Evolutionary conservation across 2,113 vertebrate species (phyloP).

Genomic region (Sceloporus undulatus): DNA sequence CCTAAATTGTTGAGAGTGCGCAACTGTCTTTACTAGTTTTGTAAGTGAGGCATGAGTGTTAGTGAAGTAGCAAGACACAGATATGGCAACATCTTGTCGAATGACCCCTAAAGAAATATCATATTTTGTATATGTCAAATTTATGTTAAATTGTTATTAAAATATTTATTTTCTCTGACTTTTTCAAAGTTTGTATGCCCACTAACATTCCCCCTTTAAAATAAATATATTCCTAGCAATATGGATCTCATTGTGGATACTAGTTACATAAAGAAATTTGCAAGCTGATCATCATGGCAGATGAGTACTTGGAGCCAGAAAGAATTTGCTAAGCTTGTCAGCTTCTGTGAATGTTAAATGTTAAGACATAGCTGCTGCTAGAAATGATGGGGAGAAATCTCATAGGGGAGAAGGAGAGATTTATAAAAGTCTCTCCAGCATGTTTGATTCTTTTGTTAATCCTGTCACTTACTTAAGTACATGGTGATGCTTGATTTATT

Average conservation of each 20-base stretch:
- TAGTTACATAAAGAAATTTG: constrained; percentile 11
- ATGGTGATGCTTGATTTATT: constrained; percentile 14
- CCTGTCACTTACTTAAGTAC: constrained; percentile 28
- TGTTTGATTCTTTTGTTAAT: constrained; percentile 36
- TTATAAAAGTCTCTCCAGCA: constrained; percentile 12
- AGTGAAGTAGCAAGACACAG: neutral
- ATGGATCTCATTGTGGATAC: neutral
- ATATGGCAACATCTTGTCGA: neutral
- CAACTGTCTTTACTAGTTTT: neutral
- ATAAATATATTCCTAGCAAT: neutral
- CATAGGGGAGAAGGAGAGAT: constrained; percentile 8
- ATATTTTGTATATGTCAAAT: neutral
- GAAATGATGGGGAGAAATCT: constrained; percentile 21
- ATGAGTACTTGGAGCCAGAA: neutral
- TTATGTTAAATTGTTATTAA: neutral
- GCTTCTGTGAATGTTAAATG: constrained; percentile 15
- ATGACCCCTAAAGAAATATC: neutral
- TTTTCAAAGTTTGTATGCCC: neutral
- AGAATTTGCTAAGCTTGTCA: constrained; percentile 42
- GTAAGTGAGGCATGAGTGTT: neutral
- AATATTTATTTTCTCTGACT: neutral
- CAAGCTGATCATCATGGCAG: constrained; percentile 34
- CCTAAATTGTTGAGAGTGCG: neutral
- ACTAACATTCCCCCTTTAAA: constrained; percentile 14
- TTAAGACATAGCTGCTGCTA: constrained; percentile 25